Evolutionary conservation across 1,140 invertebrate genomes (phyloP).

Genomic region (Drosophila aff.): DNA sequence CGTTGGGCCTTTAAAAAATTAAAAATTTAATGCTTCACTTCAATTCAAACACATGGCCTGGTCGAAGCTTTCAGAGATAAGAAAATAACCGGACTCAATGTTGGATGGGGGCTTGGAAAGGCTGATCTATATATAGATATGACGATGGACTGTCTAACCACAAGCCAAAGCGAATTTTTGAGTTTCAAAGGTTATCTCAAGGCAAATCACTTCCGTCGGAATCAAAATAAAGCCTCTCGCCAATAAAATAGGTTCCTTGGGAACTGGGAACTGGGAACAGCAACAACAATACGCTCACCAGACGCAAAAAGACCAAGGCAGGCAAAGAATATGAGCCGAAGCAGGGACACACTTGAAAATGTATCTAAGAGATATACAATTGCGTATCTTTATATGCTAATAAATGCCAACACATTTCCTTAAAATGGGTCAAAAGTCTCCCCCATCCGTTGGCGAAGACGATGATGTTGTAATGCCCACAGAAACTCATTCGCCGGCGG

Average conservation of each 20-base stretch:
- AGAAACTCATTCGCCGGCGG: slow-evolving; percentile 57
- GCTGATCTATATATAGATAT: slow-evolving; percentile 68
- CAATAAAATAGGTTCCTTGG: slow-evolving; percentile 8
- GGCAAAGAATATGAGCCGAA: slow-evolving; percentile 36
- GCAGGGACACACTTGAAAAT: slow-evolving; percentile 71
- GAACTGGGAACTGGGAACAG: background rate
- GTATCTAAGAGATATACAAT: slow-evolving; percentile 64
- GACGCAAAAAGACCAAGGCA: slow-evolving; percentile 9
- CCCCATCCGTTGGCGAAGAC: slow-evolving; percentile 54
- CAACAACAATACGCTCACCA: slow-evolving; percentile 14
- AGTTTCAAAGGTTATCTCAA: slow-evolving; percentile 68
- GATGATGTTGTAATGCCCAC: slow-evolving; percentile 67
- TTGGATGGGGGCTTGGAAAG: slow-evolving; percentile 25
- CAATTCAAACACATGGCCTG: slow-evolving; percentile 46
- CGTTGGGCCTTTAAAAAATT: slow-evolving; percentile 31
- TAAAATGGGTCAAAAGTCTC: slow-evolving; percentile 85
- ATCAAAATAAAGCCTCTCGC: slow-evolving; percentile 43
- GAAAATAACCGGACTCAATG: slow-evolving; percentile 38
- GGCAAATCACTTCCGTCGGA: slow-evolving; percentile 64
- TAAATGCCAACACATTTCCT: slow-evolving; percentile 77
- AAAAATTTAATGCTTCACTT: slow-evolving; percentile 50
- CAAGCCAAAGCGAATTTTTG: slow-evolving; percentile 14
- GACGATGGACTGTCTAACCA: slow-evolving; percentile 56
- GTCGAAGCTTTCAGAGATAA: slow-evolving; percentile 54
- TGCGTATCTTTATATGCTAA: slow-evolving; percentile 82